These are phyloP conservation scores for Campoplex nolae DNA, from an alignment of 2,888 invertebrate genomes.

Conservation along the genomic window DNA sequence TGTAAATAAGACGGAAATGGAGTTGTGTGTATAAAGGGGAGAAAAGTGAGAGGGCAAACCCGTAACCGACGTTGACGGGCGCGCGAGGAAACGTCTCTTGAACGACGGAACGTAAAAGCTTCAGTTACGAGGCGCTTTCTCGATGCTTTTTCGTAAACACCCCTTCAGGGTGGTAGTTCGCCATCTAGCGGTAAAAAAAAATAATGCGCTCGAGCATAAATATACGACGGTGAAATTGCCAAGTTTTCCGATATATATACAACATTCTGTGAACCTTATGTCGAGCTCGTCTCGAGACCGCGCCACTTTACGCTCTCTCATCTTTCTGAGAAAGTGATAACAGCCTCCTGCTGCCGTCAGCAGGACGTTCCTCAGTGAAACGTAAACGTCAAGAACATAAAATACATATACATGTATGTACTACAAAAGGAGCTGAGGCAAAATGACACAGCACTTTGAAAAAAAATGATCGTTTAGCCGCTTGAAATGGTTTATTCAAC, in stretches of 20 bases:
- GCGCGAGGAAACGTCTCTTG: slow-evolving; percentile 23
- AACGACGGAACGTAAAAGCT: slow-evolving; percentile 62
- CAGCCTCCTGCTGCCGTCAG: slow-evolving; percentile 63
- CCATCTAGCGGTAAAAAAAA: slow-evolving; percentile 51
- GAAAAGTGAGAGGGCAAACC: slow-evolving; percentile 10
- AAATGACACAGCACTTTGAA: neutral
- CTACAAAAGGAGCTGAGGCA: neutral
- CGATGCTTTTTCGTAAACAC: slow-evolving; percentile 68
- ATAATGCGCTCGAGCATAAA: slow-evolving; percentile 65
- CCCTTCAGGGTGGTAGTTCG: slow-evolving; percentile 18
- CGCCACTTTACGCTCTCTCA: slow-evolving; percentile 63
- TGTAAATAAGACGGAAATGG: neutral
- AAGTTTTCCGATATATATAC: slow-evolving; percentile 41
- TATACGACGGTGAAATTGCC: slow-evolving; percentile 64
- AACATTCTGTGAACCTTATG: slow-evolving; percentile 35
- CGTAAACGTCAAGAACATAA: slow-evolving; percentile 48
- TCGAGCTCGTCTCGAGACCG: slow-evolving; percentile 60
- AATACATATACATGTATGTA: slow-evolving; percentile 1
- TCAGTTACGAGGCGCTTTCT: slow-evolving; percentile 59
- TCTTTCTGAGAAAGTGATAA: slow-evolving; percentile 68
- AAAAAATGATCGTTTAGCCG: neutral
- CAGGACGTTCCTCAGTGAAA: slow-evolving; percentile 53
- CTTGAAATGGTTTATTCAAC: neutral
- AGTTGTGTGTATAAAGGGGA: neutral
- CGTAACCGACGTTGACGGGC: slow-evolving; percentile 46